Evolutionary conservation across 1,140 invertebrate species (phyloP).

Genomic region (Hylaeus anthracinus): DNA sequence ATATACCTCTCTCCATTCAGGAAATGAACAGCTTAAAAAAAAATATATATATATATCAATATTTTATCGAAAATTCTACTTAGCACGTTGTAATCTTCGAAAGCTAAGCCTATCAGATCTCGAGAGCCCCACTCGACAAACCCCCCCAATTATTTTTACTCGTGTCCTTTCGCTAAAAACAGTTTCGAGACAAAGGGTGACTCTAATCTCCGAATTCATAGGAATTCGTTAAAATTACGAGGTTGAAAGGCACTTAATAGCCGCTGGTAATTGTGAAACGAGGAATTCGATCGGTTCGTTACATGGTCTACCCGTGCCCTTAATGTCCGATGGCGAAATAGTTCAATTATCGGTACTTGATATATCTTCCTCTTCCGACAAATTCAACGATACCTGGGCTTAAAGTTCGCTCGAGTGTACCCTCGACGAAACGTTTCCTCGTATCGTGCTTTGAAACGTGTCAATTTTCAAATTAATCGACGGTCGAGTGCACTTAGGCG

Average conservation of each 20-base stretch:
- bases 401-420: conserved; percentile 4
- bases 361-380: conserved; percentile 42
- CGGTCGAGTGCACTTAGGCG: conserved; percentile 50
- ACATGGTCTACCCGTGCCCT: conserved; percentile 18
- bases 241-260: conserved; percentile 18
- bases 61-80: not conserved
- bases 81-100: not conserved
- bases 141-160: too few species aligned
- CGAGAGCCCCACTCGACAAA: too few species aligned
- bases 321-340: conserved; percentile 35
- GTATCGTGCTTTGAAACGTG: conserved; percentile 55
- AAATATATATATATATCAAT: too few species aligned
- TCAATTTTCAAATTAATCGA: conserved; percentile 62
- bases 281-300: conserved; percentile 22
- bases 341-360: conserved; percentile 63
- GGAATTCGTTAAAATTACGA: not conserved
- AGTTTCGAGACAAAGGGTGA: too few species aligned
- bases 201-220: too few species aligned
- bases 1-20: too few species aligned
- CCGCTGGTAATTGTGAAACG: conserved; percentile 15
- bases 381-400: conserved; percentile 17
- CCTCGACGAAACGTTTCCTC: conserved; percentile 12
- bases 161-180: too few species aligned
- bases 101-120: too few species aligned
- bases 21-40: too few species aligned